These are phyloP conservation scores for Galerucella calmariensis DNA, from an alignment of 2,888 invertebrate species.

Conservation along the genomic window DNA sequence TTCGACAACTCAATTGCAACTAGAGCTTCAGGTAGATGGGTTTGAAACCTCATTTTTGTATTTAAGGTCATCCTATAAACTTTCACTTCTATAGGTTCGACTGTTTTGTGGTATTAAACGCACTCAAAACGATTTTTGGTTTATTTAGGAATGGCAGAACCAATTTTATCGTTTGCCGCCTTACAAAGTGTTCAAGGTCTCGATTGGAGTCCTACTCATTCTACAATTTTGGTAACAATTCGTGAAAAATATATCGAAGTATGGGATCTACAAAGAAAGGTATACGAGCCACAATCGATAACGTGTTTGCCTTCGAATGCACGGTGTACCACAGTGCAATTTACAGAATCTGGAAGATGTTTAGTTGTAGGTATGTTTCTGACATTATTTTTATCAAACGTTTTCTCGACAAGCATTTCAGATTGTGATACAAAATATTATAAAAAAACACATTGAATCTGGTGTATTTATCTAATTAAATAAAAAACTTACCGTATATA, in stretches of 20 bases:
- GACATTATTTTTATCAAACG: neutral
- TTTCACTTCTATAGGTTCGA: too few relatives aligned
- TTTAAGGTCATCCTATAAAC: too few relatives aligned
- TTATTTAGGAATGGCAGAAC: slow-evolving; percentile 62
- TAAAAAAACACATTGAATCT: too few relatives aligned
- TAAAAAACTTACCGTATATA: too few relatives aligned
- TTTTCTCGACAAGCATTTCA: too few relatives aligned
- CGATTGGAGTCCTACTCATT: slow-evolving; percentile 79
- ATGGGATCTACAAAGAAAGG: slow-evolving; percentile 83
- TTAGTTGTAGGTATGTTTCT: slow-evolving; percentile 62
- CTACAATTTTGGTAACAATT: slow-evolving; percentile 78
- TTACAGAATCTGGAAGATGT: slow-evolving; percentile 73
- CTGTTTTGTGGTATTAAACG: too few relatives aligned
- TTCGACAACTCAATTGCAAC: too few relatives aligned
- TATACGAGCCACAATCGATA: slow-evolving; percentile 74
- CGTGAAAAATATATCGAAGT: slow-evolving; percentile 76
- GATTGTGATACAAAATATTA: too few relatives aligned
- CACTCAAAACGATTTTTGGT: slow-evolving; percentile 57
- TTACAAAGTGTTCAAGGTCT: slow-evolving; percentile 68
- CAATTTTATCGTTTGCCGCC: slow-evolving; percentile 66
- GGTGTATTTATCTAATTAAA: too few relatives aligned
- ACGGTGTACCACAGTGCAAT: slow-evolving; percentile 70
- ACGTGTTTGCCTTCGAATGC: slow-evolving; percentile 66
- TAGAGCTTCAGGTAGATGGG: too few relatives aligned
- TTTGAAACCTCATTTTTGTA: too few relatives aligned